phyloP scores from a whole-genome alignment of 2,797 vertebrate species.

The Gymnoscopelus microlampas region DNA sequence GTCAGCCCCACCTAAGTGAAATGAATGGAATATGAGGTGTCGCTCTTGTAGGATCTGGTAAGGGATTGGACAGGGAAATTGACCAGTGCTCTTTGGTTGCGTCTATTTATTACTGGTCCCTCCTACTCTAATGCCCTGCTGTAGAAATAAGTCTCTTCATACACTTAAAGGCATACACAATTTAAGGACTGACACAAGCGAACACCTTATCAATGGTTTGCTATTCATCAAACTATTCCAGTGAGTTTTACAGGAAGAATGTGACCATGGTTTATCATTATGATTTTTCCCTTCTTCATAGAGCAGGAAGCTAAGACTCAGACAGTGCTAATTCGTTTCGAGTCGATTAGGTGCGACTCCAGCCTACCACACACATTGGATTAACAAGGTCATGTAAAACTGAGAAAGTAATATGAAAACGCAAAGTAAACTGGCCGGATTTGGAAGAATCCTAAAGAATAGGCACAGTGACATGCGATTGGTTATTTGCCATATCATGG shows the following conservation, averaged over 20 bases:
- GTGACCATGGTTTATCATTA: neutral
- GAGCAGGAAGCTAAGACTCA: too few species aligned
- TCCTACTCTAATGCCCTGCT: conserved; percentile 45
- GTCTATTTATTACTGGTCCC: conserved; percentile 49
- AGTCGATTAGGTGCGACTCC: neutral
- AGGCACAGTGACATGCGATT: conserved; percentile 33
- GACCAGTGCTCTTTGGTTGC: conserved; percentile 49
- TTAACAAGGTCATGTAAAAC: neutral
- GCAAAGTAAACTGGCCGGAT: neutral
- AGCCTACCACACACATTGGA: neutral
- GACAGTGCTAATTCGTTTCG: neutral
- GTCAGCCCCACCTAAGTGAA: conserved; percentile 80
- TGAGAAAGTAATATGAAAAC: neutral
- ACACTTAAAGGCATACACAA: conserved; percentile 38
- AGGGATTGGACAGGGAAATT: conserved; percentile 65
- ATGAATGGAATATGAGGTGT: conserved; percentile 70
- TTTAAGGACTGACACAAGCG: conserved; percentile 12
- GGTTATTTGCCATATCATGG: conserved; percentile 57
- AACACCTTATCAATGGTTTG: conserved; percentile 1
- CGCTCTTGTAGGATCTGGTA: conserved; percentile 58
- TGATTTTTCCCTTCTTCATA: neutral
- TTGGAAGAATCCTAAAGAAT: neutral
- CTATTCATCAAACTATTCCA: neutral
- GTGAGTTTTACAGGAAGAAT: neutral
- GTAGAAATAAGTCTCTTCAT: conserved; percentile 26